Evolutionary conservation across 2,797 vertebrate species (phyloP).

Genomic region (Coregonus sp.): DNA sequence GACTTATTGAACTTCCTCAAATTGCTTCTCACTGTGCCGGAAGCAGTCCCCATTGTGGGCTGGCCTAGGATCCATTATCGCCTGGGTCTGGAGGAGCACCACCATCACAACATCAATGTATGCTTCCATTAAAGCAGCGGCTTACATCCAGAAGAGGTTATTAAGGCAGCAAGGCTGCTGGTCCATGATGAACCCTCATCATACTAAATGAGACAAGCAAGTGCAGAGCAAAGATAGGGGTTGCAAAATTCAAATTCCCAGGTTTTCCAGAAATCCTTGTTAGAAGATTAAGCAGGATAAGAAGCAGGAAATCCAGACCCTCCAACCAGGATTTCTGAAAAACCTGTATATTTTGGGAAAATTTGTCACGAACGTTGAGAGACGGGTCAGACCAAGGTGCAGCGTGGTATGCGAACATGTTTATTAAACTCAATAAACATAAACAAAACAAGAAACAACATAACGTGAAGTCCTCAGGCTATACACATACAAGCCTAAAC

Average conservation of each 20-base stretch:
- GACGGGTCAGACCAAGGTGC: too few relatives aligned
- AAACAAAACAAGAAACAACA: too few relatives aligned
- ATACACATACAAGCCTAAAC: too few relatives aligned
- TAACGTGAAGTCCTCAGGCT: too few relatives aligned
- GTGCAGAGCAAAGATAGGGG: background rate
- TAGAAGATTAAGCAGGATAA: too few relatives aligned
- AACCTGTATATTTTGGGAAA: too few relatives aligned
- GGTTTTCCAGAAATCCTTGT: background rate
- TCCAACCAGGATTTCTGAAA: too few relatives aligned
- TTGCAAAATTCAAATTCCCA: background rate
- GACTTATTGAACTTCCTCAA: constrained; percentile 75
- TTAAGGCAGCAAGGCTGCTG: background rate
- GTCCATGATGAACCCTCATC: background rate
- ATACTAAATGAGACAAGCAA: background rate
- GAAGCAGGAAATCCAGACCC: too few relatives aligned
- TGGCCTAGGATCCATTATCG: constrained; percentile 64
- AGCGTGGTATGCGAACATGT: too few relatives aligned
- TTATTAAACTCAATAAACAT: too few relatives aligned
- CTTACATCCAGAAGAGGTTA: constrained; percentile 5
- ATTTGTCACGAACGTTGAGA: too few relatives aligned
- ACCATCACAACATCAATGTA: constrained; percentile 43
- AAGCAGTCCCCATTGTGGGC: constrained; percentile 59
- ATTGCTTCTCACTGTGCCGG: constrained; percentile 62
- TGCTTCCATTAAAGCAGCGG: constrained; percentile 11
- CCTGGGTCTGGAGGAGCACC: constrained; percentile 43